Evolutionary conservation across 2,797 vertebrate genomes (phyloP).

Genomic region (Paedocypris micromegethes): DNA sequence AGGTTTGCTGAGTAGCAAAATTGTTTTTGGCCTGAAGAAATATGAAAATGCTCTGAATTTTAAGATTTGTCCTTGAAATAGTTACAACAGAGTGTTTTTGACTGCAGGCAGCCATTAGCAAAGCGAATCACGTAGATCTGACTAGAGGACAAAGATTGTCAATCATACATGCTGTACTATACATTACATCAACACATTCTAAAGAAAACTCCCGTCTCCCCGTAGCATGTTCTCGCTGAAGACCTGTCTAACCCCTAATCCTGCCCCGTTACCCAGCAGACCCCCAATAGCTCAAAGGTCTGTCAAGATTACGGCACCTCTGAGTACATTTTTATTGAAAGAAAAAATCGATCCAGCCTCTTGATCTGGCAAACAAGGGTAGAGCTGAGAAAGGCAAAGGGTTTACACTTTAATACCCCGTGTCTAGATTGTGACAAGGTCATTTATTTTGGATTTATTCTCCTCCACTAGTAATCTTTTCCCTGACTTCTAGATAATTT

Average conservation of each 20-base stretch:
- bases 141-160: background rate
- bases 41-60: background rate
- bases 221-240: background rate
- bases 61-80: background rate
- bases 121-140: slow-evolving; percentile 6
- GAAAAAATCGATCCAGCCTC: slow-evolving; percentile 45
- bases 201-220: slow-evolving; percentile 12
- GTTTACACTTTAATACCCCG: slow-evolving; percentile 16
- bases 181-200: background rate
- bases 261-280: slow-evolving; percentile 4
- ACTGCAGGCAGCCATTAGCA: background rate
- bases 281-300: slow-evolving; percentile 36
- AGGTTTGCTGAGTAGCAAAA: too few species aligned
- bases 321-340: slow-evolving; percentile 49
- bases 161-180: background rate
- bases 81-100: background rate
- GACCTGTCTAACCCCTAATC: slow-evolving; percentile 11
- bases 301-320: slow-evolving; percentile 49
- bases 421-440: background rate
- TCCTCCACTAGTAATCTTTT: background rate
- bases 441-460: slow-evolving; percentile 1
- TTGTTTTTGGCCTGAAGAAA: background rate
- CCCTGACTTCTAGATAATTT: background rate
- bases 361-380: slow-evolving; percentile 42
- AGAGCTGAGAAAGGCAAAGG: slow-evolving; percentile 17